Percentiles rank a stretch among this genome's conserved stretches.
phyloP scores from a whole-genome alignment of 2,888 invertebrate genomes.

The Phymatocera aterrima region DNA sequence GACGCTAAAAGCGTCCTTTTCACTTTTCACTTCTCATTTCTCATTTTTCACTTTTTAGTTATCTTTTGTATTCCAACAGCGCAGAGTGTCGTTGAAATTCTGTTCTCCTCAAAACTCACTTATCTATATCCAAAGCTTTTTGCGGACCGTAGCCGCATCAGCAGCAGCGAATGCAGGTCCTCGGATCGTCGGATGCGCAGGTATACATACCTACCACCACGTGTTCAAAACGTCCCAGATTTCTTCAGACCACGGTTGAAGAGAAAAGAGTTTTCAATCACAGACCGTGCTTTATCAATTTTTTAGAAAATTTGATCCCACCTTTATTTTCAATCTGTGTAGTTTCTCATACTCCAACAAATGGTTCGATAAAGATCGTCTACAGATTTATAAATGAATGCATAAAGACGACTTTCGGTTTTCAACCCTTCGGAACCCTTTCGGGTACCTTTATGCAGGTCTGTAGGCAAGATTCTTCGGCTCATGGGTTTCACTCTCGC shows the following conservation, averaged over 20 bases:
- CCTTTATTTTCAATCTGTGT: neutral
- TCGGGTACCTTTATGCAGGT: no score
- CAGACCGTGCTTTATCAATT: no score
- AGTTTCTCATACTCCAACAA: neutral
- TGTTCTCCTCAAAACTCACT: neutral
- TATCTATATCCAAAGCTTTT: neutral
- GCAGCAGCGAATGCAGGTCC: no score
- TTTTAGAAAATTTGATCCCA: neutral
- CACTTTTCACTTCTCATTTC: conserved; percentile 12
- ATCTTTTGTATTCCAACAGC: conserved; percentile 1
- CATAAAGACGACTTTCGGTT: no score
- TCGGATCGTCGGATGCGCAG: no score
- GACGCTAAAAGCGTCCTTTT: conserved; percentile 35
- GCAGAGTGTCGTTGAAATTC: neutral
- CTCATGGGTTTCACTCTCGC: conserved; percentile 9
- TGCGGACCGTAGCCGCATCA: no score
- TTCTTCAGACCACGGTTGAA: no score
- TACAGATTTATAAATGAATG: neutral
- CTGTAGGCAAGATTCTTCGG: neutral
- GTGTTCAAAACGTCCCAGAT: no score
- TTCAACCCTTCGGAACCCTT: conserved; percentile 31
- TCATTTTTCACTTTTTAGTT: neutral
- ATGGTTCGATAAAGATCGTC: neutral
- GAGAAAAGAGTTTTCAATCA: no score
- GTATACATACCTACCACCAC: no score